Evolutionary conservation across 1,140 invertebrate genomes (phyloP).

Genomic region (Cryptotermes secundus): DNA sequence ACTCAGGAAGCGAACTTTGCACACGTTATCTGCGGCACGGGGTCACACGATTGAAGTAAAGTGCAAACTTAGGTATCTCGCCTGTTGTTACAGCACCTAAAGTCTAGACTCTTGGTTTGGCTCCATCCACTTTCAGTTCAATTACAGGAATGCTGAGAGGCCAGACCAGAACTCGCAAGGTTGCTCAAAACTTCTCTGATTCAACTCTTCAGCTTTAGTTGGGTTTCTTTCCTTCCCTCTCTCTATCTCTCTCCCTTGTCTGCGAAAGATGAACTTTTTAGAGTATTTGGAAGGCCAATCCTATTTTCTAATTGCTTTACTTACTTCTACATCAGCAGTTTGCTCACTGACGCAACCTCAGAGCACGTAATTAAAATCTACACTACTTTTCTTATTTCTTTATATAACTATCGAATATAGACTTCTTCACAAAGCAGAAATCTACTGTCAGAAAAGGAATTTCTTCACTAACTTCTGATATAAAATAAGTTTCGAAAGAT

Average conservation of each 20-base stretch:
- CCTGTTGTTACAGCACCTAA: neutral
- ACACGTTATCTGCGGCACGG: neutral
- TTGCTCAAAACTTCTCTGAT: neutral
- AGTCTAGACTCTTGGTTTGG: neutral
- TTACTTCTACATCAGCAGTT: neutral
- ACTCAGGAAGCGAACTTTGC: neutral
- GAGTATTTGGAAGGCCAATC: neutral
- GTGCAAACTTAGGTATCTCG: neutral
- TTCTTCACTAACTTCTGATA: too few relatives aligned
- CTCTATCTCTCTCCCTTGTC: neutral
- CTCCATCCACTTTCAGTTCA: neutral
- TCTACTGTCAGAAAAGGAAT: too few relatives aligned
- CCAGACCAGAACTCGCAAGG: neutral
- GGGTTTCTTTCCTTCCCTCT: neutral
- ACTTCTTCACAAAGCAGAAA: too few relatives aligned
- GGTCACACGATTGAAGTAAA: neutral
- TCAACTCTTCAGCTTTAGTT: neutral
- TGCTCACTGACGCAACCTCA: neutral
- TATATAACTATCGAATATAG: too few relatives aligned
- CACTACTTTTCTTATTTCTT: too few relatives aligned
- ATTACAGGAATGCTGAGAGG: neutral
- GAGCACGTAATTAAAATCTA: too few relatives aligned
- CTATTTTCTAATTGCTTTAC: neutral
- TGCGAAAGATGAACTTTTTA: neutral
- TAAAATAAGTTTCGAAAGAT: too few relatives aligned